Conservation (phyloP, 2,888 invertebrate species). For the Zaprionus lineosus region DNA sequence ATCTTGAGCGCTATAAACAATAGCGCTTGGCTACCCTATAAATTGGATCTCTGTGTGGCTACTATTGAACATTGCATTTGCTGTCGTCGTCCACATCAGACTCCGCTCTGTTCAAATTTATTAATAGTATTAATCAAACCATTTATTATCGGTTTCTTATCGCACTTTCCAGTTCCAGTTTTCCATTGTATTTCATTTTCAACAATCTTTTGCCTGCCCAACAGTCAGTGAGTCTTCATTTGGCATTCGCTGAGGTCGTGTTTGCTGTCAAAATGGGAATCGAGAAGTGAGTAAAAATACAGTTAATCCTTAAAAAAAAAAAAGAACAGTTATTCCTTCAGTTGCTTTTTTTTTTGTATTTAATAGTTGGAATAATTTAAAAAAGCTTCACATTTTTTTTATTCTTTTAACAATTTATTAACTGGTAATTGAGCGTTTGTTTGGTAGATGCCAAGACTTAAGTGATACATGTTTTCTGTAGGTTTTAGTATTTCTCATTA, state of each 20-base stretch:
- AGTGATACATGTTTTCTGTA: too few species aligned
- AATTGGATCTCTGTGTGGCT: constrained; percentile 15
- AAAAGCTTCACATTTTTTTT: too few species aligned
- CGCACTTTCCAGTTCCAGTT: constrained; percentile 44
- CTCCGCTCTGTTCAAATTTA: neutral
- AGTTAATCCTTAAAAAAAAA: too few species aligned
- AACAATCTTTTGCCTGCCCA: constrained; percentile 15
- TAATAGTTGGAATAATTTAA: too few species aligned
- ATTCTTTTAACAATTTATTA: too few species aligned
- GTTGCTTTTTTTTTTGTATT: too few species aligned
- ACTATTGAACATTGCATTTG: constrained; percentile 32
- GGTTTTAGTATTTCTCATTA: too few species aligned
- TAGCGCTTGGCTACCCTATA: constrained; percentile 27
- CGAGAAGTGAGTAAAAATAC: constrained; percentile 60
- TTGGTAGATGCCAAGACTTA: too few species aligned
- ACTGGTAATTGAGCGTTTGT: too few species aligned
- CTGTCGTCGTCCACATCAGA: constrained; percentile 10
- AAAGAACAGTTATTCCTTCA: too few species aligned
- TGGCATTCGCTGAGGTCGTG: constrained; percentile 51
- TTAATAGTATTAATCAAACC: constrained; percentile 20
- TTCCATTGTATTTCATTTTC: constrained; percentile 36
- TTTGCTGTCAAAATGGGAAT: constrained; percentile 58
- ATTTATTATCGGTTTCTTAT: constrained; percentile 36
- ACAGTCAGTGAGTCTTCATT: constrained; percentile 54
- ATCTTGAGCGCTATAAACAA: constrained; percentile 35